Conservation (phyloP, 2,113 vertebrate genomes). For the Hemicordylus capensis region DNA sequence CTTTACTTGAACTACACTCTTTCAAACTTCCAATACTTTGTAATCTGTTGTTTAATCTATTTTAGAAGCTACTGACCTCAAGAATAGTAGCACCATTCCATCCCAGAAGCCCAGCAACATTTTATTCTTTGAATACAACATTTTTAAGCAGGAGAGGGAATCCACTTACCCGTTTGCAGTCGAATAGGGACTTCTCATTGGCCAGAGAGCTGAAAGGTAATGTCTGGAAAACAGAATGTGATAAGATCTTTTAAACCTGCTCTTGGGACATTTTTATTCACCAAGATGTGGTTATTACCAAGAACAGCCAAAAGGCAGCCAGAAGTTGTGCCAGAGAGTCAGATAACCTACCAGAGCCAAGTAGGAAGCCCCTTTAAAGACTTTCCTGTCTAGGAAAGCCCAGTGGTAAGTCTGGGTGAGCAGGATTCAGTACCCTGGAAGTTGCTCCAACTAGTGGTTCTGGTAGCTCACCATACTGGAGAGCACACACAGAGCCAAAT, state of each 20-base stretch:
- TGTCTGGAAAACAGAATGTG: slow-evolving; percentile 62
- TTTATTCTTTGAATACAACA: not conserved
- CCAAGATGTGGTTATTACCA: not conserved
- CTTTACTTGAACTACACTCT: not conserved
- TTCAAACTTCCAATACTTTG: not conserved
- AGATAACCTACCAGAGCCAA: not conserved
- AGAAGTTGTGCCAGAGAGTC: not conserved
- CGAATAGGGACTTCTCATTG: slow-evolving; percentile 66
- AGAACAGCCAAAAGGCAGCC: not conserved
- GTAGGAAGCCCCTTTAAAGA: no score
- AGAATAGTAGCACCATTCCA: not conserved
- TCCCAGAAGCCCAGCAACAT: not conserved
- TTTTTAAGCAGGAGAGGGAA: not conserved
- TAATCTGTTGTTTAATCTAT: slow-evolving; percentile 19
- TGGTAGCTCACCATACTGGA: no score
- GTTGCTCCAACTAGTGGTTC: no score
- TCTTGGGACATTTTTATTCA: no score
- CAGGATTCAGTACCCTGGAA: no score
- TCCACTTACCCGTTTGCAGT: slow-evolving; percentile 66
- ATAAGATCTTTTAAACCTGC: not conserved
- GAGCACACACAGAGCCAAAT: no score
- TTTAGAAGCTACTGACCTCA: not conserved
- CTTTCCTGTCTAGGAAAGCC: no score
- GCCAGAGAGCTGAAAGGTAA: slow-evolving; percentile 68
- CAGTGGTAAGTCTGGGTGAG: no score